Conservation (phyloP, 2,797 vertebrate species). For the Sebastes jordani region DNA sequence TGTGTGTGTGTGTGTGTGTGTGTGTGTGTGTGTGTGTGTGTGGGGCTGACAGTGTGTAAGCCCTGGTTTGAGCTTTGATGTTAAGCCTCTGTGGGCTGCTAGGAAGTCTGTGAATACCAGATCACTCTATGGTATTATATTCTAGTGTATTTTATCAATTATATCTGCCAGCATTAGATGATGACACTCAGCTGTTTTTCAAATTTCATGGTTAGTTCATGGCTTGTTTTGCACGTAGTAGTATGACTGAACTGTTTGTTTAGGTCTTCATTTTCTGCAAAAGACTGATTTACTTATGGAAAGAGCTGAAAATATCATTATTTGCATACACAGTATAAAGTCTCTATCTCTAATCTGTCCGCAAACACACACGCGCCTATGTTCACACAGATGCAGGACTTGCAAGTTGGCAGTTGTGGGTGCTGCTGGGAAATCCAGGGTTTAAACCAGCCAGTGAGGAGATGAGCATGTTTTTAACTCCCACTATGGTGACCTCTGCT, state of each 20-base stretch:
- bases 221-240: background rate
- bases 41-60: background rate
- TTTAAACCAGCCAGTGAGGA: constrained; percentile 32
- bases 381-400: constrained; percentile 7
- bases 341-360: background rate
- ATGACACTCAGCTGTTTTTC: background rate
- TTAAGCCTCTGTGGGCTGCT: constrained; percentile 19
- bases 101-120: background rate
- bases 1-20: background rate
- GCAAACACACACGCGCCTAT: background rate
- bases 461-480: constrained; percentile 44
- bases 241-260: background rate
- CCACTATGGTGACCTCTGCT: constrained; percentile 8
- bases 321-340: background rate
- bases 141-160: background rate
- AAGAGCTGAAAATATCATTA: background rate
- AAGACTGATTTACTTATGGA: background rate
- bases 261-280: background rate
- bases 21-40: background rate
- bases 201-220: background rate
- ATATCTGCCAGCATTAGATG: background rate
- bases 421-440: constrained; percentile 28
- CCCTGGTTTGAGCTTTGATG: background rate
- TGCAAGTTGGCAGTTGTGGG: constrained; percentile 21
- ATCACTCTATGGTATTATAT: background rate